Evolutionary conservation across 2,888 invertebrate species (phyloP), one percentile per base, ranked within the genome.

Genomic region (Metalampra italica): DNA sequence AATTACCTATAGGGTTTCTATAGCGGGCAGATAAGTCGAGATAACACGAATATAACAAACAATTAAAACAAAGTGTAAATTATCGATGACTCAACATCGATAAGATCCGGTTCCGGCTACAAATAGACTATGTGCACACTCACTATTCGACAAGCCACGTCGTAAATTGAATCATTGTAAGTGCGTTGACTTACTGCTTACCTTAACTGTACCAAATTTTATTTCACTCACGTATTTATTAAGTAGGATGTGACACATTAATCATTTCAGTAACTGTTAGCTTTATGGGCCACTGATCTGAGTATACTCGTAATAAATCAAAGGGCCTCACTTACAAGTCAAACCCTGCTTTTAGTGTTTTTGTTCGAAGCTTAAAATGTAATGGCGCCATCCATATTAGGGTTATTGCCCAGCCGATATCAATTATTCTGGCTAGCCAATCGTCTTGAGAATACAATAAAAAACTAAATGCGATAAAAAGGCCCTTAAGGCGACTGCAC

Each of bases 21-120:
- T 54, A 59, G 59, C 55, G 57, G 56, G 48, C 57, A 58, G 61
- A 63, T 60, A 52, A 52, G 47, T 54, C 52, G 51, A 60, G 65
- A 68, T 69, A 68, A 59, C 55, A 49, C 37, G 49, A 60, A 60
- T 64, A 65, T 64, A 73, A 71, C 65, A 70, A 73, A 73, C 69
- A 69, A 62, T 66, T 64, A 62, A 63, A 60, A 58, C 57, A 49
- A 53, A 46, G 54, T 50, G 56, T 60, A 60, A 63, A 56, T 63
- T 64, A 64, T 62, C 60, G 66, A 59, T 56, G 54, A 61, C 57
- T 22, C 22, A 60, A 65, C 62, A 60, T 22, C 64, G 64, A 58
- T 55, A 55, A 56, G 55, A 49, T 52, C 44, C 34, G 34, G 34
- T 34, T 34, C 43, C 32, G 34, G 12, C 11, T 43, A n/a, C 39